Evolutionary conservation across 2,113 vertebrate species (phyloP).

Genomic region (Eclectus roratus): DNA sequence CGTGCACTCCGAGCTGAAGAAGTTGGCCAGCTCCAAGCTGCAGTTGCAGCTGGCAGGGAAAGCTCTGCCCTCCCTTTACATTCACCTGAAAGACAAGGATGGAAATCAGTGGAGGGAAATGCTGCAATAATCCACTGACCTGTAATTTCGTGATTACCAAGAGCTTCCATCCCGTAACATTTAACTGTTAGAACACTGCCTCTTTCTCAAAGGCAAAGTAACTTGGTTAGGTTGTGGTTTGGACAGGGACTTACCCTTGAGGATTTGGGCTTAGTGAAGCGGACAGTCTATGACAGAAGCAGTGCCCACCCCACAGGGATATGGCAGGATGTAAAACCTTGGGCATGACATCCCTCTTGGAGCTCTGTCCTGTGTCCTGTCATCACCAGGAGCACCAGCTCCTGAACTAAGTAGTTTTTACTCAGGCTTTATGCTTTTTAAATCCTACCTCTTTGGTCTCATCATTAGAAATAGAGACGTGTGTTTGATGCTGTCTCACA

Average conservation of each 20-base stretch:
- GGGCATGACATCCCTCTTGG: background rate
- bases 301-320: background rate
- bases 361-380: background rate
- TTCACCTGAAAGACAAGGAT: background rate
- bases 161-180: background rate
- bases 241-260: background rate
- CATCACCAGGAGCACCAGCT: background rate
- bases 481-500: background rate
- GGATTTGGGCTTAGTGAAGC: background rate
- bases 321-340: rapidly evolving
- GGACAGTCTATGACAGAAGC: background rate
- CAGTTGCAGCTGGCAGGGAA: background rate
- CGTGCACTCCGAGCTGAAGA: background rate
- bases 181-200: background rate
- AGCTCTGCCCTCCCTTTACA: background rate
- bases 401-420: background rate
- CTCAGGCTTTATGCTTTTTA: background rate
- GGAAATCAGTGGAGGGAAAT: background rate
- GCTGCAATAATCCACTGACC: background rate
- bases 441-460: background rate
- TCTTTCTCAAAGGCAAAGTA: background rate
- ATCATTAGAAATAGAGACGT: background rate
- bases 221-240: background rate
- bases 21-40: background rate
- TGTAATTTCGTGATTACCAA: background rate